phyloP scores from a whole-genome alignment of 2,113 vertebrate species.

The Oriolus oriolus region DNA sequence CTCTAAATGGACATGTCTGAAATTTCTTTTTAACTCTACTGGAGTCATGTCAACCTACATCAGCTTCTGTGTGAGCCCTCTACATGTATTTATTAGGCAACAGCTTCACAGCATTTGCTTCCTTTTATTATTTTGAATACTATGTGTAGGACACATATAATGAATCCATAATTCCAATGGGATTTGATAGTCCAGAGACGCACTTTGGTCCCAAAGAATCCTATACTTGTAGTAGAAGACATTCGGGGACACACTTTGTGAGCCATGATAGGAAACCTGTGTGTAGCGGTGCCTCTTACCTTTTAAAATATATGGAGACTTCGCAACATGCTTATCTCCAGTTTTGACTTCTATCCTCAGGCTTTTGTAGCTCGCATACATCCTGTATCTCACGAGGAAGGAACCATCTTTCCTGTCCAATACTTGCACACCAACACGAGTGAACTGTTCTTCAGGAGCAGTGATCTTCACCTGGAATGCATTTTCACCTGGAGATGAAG shows the following conservation, averaged over 20 bases:
- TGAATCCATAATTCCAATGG: not conserved
- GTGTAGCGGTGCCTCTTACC: constrained; percentile 69
- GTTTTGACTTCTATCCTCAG: constrained; percentile 83
- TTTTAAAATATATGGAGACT: constrained; percentile 89
- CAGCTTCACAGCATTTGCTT: not conserved
- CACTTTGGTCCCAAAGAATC: not conserved
- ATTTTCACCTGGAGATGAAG: constrained; percentile 86
- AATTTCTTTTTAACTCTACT: not conserved
- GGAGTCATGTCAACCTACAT: not conserved
- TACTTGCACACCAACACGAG: constrained; percentile 89
- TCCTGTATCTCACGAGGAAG: constrained; percentile 92
- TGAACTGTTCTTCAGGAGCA: constrained; percentile 85
- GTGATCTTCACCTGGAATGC: constrained; percentile 88
- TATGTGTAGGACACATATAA: accelerated
- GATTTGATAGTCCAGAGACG: not conserved
- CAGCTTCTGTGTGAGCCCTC: not conserved
- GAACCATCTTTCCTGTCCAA: constrained; percentile 94
- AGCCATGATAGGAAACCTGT: not conserved
- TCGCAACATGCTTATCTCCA: constrained; percentile 78
- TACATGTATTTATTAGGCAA: not conserved
- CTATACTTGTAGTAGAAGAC: not conserved
- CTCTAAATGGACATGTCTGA: not conserved
- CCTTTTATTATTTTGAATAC: not conserved
- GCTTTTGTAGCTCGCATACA: constrained; percentile 92
- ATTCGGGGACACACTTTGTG: not conserved